These are phyloP conservation scores for Pseudomyrmex sp. DNA, from an alignment of 1,140 invertebrate species.

Conservation along the genomic window DNA sequence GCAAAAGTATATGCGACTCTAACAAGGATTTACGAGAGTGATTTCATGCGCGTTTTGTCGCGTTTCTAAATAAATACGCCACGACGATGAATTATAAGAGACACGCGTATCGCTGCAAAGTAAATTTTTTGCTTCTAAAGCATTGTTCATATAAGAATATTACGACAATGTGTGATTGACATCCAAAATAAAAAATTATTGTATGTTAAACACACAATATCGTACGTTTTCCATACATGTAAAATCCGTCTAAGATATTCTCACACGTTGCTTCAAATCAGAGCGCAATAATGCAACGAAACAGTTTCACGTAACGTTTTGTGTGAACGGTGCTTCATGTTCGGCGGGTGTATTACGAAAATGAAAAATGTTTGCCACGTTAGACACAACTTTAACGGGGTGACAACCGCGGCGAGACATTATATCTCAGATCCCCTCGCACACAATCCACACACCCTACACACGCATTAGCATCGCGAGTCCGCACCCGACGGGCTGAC, in stretches of 20 bases:
- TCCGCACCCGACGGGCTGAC: conserved; percentile 33
- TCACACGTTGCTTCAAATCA: background rate
- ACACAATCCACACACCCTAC: conserved; percentile 6
- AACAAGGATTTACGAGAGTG: conserved; percentile 38
- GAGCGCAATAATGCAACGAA: background rate
- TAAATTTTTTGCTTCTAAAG: conserved; percentile 24
- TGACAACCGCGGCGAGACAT: conserved; percentile 13
- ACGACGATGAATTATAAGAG: conserved; percentile 6
- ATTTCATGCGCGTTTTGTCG: conserved; percentile 35
- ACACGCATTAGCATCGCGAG: conserved; percentile 52
- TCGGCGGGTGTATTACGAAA: conserved; percentile 22
- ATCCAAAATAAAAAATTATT: background rate
- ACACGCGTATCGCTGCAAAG: background rate
- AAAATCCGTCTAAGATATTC: background rate
- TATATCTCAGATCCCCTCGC: conserved; percentile 56
- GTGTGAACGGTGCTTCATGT: conserved; percentile 17
- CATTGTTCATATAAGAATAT: background rate
- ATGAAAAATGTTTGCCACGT: conserved; percentile 40
- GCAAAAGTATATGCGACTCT: background rate
- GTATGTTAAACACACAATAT: background rate
- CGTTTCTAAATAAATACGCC: conserved; percentile 36
- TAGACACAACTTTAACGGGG: conserved; percentile 32
- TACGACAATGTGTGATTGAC: background rate
- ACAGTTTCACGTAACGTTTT: background rate
- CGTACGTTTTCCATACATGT: background rate